Evolutionary conservation across 1,140 invertebrate genomes (phyloP).

Genomic region (Eciton burchellii): DNA sequence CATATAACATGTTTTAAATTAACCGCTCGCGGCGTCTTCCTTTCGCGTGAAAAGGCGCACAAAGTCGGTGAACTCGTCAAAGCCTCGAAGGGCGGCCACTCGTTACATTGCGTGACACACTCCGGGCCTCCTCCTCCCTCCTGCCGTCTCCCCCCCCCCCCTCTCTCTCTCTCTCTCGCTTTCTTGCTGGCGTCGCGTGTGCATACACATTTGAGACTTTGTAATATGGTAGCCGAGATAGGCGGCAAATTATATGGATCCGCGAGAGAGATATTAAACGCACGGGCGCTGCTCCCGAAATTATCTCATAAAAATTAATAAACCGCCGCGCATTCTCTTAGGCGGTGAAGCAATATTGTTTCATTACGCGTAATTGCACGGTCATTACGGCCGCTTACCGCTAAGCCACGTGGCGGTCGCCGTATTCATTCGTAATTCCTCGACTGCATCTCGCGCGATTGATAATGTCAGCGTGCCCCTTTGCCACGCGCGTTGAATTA

Average conservation of each 20-base stretch:
- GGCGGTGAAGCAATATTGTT: constrained; percentile 54
- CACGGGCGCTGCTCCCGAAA: constrained; percentile 35
- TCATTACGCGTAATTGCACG: constrained; percentile 59
- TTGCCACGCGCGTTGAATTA: not conserved
- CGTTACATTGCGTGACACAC: constrained; percentile 67
- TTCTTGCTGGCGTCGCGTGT: constrained; percentile 67
- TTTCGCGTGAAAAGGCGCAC: constrained; percentile 63
- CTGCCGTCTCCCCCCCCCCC: too few relatives aligned
- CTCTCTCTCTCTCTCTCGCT: constrained; percentile 17
- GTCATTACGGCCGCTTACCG: constrained; percentile 32
- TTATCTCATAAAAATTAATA: constrained; percentile 55
- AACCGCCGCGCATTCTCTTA: constrained; percentile 44
- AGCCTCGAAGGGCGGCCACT: constrained; percentile 59
- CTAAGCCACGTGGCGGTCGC: constrained; percentile 29
- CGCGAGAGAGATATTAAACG: constrained; percentile 65
- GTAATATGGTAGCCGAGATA: constrained; percentile 57
- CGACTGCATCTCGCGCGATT: constrained; percentile 9
- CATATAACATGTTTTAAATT: constrained; percentile 71
- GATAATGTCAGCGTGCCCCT: not conserved
- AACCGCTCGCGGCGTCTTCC: constrained; percentile 58
- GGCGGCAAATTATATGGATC: constrained; percentile 61
- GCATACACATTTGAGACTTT: constrained; percentile 60
- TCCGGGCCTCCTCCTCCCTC: constrained; percentile 33
- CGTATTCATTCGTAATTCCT: constrained; percentile 24
- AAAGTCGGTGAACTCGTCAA: constrained; percentile 65